A percentile compares a stretch with the other conserved stretches of the same genome.
These are phyloP conservation scores for Hephaestus fuliginosus DNA, from an alignment of 2,797 vertebrate species.

Conservation along the genomic window DNA sequence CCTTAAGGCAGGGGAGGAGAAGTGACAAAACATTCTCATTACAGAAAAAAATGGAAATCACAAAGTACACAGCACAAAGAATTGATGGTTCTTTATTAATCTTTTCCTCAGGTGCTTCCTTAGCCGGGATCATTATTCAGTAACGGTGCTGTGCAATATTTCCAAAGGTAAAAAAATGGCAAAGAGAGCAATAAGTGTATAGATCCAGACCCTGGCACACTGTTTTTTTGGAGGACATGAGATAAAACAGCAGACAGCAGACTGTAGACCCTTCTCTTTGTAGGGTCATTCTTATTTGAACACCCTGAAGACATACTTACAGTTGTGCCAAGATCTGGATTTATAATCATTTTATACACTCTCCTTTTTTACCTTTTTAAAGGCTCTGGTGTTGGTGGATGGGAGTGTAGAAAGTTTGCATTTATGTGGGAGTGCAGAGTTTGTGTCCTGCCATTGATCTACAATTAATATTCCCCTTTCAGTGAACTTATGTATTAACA, in stretches of 20 bases:
- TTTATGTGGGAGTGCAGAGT: too few species aligned
- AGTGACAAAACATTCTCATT: constrained; percentile 24
- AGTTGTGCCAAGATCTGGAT: neutral
- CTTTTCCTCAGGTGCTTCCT: neutral
- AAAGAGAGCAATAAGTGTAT: neutral
- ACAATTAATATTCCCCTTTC: neutral
- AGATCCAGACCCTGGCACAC: constrained; percentile 4
- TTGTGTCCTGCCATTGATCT: too few species aligned
- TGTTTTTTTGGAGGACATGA: neutral
- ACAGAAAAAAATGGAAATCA: constrained; percentile 24
- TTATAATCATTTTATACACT: neutral
- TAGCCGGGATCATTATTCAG: constrained; percentile 18
- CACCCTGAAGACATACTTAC: neutral
- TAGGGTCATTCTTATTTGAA: neutral
- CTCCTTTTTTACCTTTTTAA: neutral
- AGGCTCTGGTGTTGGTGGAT: neutral
- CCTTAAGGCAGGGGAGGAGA: constrained; percentile 30
- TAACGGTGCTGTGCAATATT: constrained; percentile 10
- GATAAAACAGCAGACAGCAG: neutral
- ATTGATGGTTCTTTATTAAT: constrained; percentile 9
- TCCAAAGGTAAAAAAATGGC: neutral
- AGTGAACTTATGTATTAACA: neutral
- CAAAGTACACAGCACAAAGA: constrained; percentile 20
- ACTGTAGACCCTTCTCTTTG: neutral
- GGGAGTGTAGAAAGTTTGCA: too few species aligned